A percentile compares a stretch with the other conserved stretches of the same genome.
Evolutionary conservation across 1,140 invertebrate species (phyloP).

Genomic region (Venustaconcha ellipsiformis): DNA sequence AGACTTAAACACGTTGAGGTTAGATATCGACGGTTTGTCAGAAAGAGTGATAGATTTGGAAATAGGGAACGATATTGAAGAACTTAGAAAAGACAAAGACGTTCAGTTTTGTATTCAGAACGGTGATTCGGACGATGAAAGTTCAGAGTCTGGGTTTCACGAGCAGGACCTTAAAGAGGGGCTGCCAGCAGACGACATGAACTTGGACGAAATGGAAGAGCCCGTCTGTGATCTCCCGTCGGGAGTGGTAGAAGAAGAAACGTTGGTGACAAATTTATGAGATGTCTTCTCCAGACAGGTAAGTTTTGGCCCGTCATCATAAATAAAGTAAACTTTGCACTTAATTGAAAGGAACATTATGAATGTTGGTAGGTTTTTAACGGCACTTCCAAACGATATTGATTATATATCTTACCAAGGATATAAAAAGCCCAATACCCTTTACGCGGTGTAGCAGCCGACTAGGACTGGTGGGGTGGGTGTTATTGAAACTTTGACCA

Average conservation of each 20-base stretch:
- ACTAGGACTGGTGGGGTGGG: too few species aligned
- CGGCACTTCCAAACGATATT: too few species aligned
- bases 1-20: conserved; percentile 16
- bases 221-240: conserved; percentile 39
- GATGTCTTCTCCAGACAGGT: too few species aligned
- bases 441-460: too few species aligned
- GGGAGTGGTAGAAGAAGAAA: conserved; percentile 12
- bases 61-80: conserved; percentile 62
- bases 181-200: conserved; percentile 35
- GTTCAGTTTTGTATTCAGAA: conserved; percentile 54
- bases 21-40: conserved; percentile 23
- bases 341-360: too few species aligned
- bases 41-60: conserved; percentile 58
- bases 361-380: too few species aligned
- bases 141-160: conserved; percentile 64
- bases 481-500: too few species aligned
- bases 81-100: conserved; percentile 53
- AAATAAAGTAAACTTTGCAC: too few species aligned
- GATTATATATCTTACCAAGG: too few species aligned
- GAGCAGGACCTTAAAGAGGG: conserved; percentile 55
- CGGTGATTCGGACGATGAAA: conserved; percentile 62
- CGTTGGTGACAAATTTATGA: conserved; percentile 22
- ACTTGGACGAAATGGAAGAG: conserved; percentile 33
- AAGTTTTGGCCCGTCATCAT: too few species aligned
- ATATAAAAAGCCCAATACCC: too few species aligned